Base-by-base conservation (phyloP, 2,113 vertebrate species). In the Callionymus lyra region DNA sequence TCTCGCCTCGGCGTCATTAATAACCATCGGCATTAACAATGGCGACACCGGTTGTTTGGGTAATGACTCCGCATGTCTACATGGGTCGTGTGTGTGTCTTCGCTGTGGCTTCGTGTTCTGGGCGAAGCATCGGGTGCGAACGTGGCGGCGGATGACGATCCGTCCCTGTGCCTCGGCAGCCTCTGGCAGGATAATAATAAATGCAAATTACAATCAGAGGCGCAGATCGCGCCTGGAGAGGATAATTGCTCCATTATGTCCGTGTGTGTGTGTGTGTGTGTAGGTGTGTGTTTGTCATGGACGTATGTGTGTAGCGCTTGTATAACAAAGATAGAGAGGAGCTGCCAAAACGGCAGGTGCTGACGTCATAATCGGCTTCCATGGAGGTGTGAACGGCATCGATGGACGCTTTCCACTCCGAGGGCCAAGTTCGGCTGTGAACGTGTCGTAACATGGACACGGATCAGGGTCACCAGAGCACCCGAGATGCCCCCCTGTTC, bases 131-230 rank as follows among this genome's bases (percentile, higher is more conserved):
- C 65, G n/a, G n/a, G n/a, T n/a, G n/a, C n/a, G n/a, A n/a, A n/a
- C n/a, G n/a, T n/a, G n/a, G 59, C 42, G 56, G 56, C 27, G 50
- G 65, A 34, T 67, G 70, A 63, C 63, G 33, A 48, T 53, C 54
- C 50, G 17, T 62, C 58, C 69, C 36, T 56, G 50, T 3, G 51
- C 59, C 43, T 63, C 67, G n/a, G 27, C 56, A 51, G 67, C 43
- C 59, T 41, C 58, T 44, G 58, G 71, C 66, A 64, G 62, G 54
- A 57, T 68, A 71, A 76, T 81, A 72, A 74, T 68, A 71, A 76
- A 82, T 79, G 77, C 80, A 79, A 81, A 82, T 82, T 77, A 67
- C 76, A 79, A 74, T 77, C 68, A 79, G 53, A 67, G 63, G 56
- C 68, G 70, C 61, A 67, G 61, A 68, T 70, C 50, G 38, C 65